A percentile compares a stretch with the other conserved stretches of the same genome.
phyloP scores from a whole-genome alignment of 1,140 invertebrate species.

The Saccostrea cuccullata region DNA sequence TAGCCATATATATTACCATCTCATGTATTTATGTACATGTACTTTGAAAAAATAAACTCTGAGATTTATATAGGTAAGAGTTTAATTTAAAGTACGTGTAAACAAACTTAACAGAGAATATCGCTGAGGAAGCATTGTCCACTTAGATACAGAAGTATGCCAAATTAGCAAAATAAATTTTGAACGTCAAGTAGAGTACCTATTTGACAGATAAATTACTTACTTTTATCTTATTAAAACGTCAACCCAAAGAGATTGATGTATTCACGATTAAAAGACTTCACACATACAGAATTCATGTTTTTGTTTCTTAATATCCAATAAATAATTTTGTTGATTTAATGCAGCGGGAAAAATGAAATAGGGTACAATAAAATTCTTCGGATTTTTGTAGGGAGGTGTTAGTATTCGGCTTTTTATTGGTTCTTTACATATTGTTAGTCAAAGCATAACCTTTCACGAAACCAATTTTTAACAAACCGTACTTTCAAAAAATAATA shows the following conservation, averaged over 20 bases:
- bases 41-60: neutral
- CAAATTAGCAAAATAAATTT: neutral
- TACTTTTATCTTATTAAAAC: neutral
- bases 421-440: too few species aligned
- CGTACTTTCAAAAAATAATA: too few species aligned
- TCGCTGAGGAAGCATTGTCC: neutral
- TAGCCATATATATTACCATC: neutral
- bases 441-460: too few species aligned
- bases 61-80: neutral
- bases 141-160: conserved; percentile 21
- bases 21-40: too few species aligned
- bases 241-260: neutral
- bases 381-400: too few species aligned
- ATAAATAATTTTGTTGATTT: too few species aligned
- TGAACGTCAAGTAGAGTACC: neutral
- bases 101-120: neutral
- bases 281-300: too few species aligned
- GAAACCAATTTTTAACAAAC: too few species aligned
- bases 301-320: too few species aligned
- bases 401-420: too few species aligned
- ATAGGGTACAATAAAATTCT: too few species aligned
- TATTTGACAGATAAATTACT: neutral
- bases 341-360: too few species aligned
- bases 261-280: neutral
- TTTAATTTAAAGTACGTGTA: neutral